Evolutionary conservation across 2,888 invertebrate genomes (phyloP).

Genomic region (Agrochola macilenta): DNA sequence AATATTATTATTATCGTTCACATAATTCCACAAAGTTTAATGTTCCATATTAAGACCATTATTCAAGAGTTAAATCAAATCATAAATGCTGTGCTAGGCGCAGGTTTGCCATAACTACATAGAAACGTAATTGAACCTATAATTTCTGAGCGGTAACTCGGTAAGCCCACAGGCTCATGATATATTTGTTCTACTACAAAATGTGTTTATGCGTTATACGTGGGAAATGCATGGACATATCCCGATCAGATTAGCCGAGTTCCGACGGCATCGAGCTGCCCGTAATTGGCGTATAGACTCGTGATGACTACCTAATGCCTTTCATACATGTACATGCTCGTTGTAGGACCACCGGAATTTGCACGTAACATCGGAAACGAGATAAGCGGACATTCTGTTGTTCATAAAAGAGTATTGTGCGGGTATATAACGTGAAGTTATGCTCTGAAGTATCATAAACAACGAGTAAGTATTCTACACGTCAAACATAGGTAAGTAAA

Average conservation of each 20-base stretch:
- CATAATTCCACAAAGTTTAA: slow-evolving; percentile 5
- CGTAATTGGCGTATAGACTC: slow-evolving; percentile 45
- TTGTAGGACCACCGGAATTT: slow-evolving; percentile 24
- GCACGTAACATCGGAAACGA: slow-evolving; percentile 42
- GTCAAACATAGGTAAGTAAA: not conserved
- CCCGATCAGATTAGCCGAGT: slow-evolving; percentile 45
- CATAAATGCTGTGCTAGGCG: not conserved
- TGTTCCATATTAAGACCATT: slow-evolving; percentile 4
- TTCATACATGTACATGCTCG: slow-evolving; percentile 20
- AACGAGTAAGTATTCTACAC: not conserved
- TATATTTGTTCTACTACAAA: slow-evolving; percentile 19
- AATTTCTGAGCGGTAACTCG: not conserved
- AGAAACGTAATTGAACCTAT: slow-evolving; percentile 19
- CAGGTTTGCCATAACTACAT: slow-evolving; percentile 6
- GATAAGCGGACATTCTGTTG: slow-evolving; percentile 35
- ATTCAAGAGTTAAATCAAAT: slow-evolving; percentile 14
- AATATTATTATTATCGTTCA: not conserved
- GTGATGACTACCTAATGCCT: slow-evolving; percentile 50
- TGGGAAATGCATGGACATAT: slow-evolving; percentile 46
- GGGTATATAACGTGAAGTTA: slow-evolving; percentile 17
- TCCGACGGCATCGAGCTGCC: slow-evolving; percentile 14
- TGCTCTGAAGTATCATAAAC: slow-evolving; percentile 23
- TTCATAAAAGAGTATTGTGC: slow-evolving; percentile 26
- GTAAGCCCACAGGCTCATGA: not conserved
- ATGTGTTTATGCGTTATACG: slow-evolving; percentile 31